Percentiles rank a stretch among this genome's conserved stretches.
Evolutionary conservation across 1,140 invertebrate species (phyloP).

Genomic region (Babylonia areolata): DNA sequence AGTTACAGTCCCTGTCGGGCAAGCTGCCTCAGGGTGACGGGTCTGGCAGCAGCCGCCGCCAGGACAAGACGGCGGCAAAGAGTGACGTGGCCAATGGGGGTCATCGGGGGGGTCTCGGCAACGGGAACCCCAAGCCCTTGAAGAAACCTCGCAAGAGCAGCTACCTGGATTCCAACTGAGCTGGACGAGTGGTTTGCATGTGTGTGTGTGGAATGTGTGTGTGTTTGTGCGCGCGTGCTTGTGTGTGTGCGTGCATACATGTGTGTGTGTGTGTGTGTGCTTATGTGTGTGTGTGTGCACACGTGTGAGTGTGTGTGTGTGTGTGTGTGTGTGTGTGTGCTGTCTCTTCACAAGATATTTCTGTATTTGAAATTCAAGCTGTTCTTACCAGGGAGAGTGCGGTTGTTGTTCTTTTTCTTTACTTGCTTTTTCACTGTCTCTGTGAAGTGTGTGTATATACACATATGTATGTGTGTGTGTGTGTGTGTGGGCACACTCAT

Average conservation of each 20-base stretch:
- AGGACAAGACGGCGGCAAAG: not conserved
- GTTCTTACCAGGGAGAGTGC: no score
- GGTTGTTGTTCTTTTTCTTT: no score
- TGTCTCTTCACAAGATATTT: no score
- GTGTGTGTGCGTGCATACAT: no score
- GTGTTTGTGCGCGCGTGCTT: not conserved
- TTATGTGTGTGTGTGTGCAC: no score
- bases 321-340: not conserved
- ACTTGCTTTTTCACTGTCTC: no score
- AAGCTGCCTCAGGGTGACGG: constrained; percentile 29
- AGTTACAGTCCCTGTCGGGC: constrained; percentile 63
- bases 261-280: no score
- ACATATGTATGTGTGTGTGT: no score
- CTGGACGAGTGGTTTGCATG: not conserved
- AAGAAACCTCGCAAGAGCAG: constrained; percentile 28
- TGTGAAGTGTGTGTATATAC: no score
- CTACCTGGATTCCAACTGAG: not conserved
- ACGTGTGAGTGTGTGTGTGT: not conserved
- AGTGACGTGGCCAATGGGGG: not conserved
- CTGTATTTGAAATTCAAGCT: no score
- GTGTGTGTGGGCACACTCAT: no score
- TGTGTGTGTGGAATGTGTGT: not conserved
- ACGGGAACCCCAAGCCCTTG: constrained; percentile 9
- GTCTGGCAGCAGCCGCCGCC: not conserved
- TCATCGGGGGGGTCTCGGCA: not conserved